These are phyloP conservation scores for Nannoperca obscura DNA, from an alignment of 2,797 vertebrate species.

Conservation along the genomic window DNA sequence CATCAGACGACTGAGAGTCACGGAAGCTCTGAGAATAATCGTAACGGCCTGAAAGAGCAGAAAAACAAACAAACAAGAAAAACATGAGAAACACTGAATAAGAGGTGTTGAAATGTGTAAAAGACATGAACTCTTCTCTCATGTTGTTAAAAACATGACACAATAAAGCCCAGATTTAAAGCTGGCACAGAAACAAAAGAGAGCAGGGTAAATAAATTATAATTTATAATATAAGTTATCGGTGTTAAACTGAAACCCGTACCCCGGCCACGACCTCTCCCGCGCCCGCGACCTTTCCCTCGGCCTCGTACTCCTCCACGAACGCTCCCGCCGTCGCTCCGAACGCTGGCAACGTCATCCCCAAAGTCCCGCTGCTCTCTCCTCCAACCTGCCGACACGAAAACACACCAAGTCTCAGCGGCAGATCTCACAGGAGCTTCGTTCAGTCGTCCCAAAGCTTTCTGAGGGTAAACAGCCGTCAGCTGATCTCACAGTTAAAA, in stretches of 20 bases:
- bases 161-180: not conserved
- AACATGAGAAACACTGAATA: not conserved
- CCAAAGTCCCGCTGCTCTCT: slow-evolving; percentile 89
- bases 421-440: not conserved
- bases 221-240: too few relatives aligned
- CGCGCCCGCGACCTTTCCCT: slow-evolving; percentile 90
- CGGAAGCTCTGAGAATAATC: slow-evolving; percentile 87
- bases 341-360: slow-evolving; percentile 87
- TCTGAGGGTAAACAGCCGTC: too few relatives aligned
- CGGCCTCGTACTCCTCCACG: slow-evolving; percentile 88
- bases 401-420: accelerated
- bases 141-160: too few relatives aligned
- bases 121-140: too few relatives aligned
- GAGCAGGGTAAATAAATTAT: not conserved
- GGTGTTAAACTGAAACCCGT: slow-evolving; percentile 23
- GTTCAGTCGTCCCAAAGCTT: not conserved
- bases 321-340: slow-evolving; percentile 85
- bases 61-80: not conserved
- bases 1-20: slow-evolving; percentile 84
- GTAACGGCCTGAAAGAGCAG: slow-evolving; percentile 84
- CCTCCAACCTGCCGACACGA: slow-evolving; percentile 86
- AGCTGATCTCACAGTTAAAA: too few relatives aligned
- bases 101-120: not conserved
- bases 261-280: slow-evolving; percentile 93
- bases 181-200: not conserved